phyloP scores from a whole-genome alignment of 2,797 vertebrate genomes.

The Pogoniulus pusillus region DNA sequence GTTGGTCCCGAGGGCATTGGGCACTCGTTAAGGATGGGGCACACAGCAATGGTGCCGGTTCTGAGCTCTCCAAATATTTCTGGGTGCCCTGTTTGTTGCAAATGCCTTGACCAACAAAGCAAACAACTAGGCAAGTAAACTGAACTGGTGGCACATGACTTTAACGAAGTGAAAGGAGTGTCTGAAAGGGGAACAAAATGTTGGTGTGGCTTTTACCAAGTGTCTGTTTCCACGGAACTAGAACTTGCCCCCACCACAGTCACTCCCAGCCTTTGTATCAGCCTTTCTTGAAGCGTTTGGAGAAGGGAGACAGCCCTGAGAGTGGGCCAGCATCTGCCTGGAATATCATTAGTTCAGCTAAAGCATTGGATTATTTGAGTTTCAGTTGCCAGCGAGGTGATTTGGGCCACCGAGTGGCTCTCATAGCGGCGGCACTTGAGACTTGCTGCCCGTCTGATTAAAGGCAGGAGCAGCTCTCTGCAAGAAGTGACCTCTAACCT shows the following conservation, averaged over 20 bases:
- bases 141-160: neutral
- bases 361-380: neutral
- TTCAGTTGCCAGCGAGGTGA: neutral
- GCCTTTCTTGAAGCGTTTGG: neutral
- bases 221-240: neutral
- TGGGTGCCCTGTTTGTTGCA: neutral
- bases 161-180: neutral
- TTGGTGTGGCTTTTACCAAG: neutral
- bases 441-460: neutral
- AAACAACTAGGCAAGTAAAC: neutral
- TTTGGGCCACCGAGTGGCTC: neutral
- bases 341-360: neutral
- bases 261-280: rapidly evolving
- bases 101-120: neutral
- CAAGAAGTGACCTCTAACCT: neutral
- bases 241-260: rapidly evolving
- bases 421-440: neutral
- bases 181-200: neutral
- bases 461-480: neutral
- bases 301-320: neutral
- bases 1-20: rapidly evolving
- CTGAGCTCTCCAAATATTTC: neutral
- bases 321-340: neutral
- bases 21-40: rapidly evolving
- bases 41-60: rapidly evolving